Evolutionary conservation across 2,113 vertebrate genomes (phyloP).

Genomic region (Otus sunia): DNA sequence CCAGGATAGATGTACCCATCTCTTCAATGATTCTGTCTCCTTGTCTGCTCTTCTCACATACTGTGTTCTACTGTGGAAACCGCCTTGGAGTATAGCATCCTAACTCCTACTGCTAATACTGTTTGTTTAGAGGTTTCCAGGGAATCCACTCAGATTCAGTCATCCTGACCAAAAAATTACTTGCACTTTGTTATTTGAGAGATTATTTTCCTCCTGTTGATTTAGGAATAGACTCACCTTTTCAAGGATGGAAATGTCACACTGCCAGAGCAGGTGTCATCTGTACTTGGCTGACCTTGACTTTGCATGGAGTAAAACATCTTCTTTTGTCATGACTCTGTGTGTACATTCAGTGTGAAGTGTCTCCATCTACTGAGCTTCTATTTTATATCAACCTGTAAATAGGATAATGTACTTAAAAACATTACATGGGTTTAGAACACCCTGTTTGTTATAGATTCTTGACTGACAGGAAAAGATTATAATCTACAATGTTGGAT

Average conservation of each 20-base stretch:
- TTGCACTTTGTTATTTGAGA: not conserved
- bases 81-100: not conserved
- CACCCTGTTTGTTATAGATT: not conserved
- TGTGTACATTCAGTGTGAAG: not conserved
- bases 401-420: not conserved
- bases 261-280: not conserved
- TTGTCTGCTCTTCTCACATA: not conserved
- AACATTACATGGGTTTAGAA: not conserved
- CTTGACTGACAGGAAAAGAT: not conserved
- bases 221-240: not conserved
- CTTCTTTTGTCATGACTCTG: not conserved
- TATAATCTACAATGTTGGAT: not conserved
- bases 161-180: not conserved
- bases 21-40: not conserved
- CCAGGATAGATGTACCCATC: not conserved
- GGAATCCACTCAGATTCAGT: not conserved
- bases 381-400: not conserved
- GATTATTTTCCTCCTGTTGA: not conserved
- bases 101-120: not conserved
- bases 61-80: not conserved
- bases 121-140: not conserved
- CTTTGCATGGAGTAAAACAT: not conserved
- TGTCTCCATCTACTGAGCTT: slow-evolving; percentile 13
- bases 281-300: not conserved
- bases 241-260: not conserved